phyloP scores from a whole-genome alignment of 2,797 vertebrate genomes.

The Chelonia mydas region DNA sequence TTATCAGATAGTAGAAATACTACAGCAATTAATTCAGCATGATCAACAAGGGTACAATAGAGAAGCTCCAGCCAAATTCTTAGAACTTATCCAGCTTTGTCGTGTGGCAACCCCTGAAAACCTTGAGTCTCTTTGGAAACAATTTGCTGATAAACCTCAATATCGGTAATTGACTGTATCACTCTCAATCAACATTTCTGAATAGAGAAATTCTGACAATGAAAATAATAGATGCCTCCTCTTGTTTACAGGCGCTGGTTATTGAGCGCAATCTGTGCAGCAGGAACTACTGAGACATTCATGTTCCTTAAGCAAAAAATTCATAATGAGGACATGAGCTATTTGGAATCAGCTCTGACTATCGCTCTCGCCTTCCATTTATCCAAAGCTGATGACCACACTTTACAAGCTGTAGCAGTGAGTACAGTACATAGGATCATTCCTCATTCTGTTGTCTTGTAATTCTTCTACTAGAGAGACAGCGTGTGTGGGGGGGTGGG shows the following conservation, averaged over 20 bases:
- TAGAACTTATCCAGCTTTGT: conserved; percentile 85
- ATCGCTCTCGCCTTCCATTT: conserved; percentile 83
- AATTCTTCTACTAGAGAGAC: not conserved
- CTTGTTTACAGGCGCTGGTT: conserved; percentile 84
- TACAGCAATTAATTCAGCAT: conserved; percentile 80
- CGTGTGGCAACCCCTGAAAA: conserved; percentile 79
- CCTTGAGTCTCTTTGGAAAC: conserved; percentile 85
- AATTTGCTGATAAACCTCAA: conserved; percentile 75
- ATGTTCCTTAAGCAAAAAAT: conserved; percentile 85
- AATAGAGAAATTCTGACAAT: not conserved
- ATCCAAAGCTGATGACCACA: conserved; percentile 65
- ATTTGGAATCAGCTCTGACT: conserved; percentile 75
- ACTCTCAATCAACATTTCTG: not conserved
- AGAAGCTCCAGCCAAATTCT: conserved; percentile 76
- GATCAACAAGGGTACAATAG: conserved; percentile 76
- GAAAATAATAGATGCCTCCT: not conserved
- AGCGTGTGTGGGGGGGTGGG: not conserved
- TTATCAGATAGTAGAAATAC: conserved; percentile 80
- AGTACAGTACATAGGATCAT: conserved; percentile 42
- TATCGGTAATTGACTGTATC: conserved; percentile 78
- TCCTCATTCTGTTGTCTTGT: not conserved
- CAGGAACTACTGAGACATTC: conserved; percentile 81
- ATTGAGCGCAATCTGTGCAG: conserved; percentile 82
- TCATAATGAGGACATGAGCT: conserved; percentile 76
- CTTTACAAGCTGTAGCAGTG: conserved; percentile 59